phyloP scores from a whole-genome alignment of 2,797 vertebrate species.

The Chaetodon trifasciatus region DNA sequence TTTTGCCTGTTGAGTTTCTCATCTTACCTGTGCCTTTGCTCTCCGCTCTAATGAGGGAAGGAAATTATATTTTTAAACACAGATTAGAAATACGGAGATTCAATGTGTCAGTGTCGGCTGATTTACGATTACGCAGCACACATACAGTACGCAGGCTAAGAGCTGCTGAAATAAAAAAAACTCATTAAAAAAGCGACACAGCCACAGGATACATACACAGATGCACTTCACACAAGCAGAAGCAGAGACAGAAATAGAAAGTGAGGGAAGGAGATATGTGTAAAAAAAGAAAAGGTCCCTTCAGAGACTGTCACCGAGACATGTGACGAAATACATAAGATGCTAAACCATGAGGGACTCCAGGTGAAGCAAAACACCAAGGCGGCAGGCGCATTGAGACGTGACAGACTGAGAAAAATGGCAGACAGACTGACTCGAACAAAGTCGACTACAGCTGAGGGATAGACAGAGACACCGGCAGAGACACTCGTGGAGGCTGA shows the following conservation, averaged over 20 bases:
- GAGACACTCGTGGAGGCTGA: conserved; percentile 63
- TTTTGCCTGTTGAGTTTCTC: conserved; percentile 44
- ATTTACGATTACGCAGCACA: conserved; percentile 27
- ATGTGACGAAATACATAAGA: conserved; percentile 46
- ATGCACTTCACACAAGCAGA: conserved; percentile 33
- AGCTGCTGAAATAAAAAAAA: conserved; percentile 14
- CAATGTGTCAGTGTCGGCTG: conserved; percentile 31
- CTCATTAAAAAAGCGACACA: not conserved
- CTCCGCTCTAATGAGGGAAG: conserved; percentile 49
- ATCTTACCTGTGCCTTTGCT: conserved; percentile 49
- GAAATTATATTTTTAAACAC: conserved; percentile 67
- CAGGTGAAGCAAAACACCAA: conserved; percentile 59
- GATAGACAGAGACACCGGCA: conserved; percentile 56
- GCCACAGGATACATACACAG: conserved; percentile 21
- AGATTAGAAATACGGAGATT: conserved; percentile 44
- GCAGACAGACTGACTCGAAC: conserved; percentile 54
- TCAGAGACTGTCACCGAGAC: conserved; percentile 35
- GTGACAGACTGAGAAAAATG: conserved; percentile 50
- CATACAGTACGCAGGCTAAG: conserved; percentile 11
- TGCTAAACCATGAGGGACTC: conserved; percentile 49
- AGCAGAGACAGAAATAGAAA: conserved; percentile 46
- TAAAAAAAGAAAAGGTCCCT: conserved; percentile 3
- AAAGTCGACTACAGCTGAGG: conserved; percentile 47
- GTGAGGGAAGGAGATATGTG: conserved; percentile 8
- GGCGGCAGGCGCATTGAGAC: conserved; percentile 50